Evolutionary conservation across 2,113 vertebrate species (phyloP).

Genomic region (Chaetura pelagica): DNA sequence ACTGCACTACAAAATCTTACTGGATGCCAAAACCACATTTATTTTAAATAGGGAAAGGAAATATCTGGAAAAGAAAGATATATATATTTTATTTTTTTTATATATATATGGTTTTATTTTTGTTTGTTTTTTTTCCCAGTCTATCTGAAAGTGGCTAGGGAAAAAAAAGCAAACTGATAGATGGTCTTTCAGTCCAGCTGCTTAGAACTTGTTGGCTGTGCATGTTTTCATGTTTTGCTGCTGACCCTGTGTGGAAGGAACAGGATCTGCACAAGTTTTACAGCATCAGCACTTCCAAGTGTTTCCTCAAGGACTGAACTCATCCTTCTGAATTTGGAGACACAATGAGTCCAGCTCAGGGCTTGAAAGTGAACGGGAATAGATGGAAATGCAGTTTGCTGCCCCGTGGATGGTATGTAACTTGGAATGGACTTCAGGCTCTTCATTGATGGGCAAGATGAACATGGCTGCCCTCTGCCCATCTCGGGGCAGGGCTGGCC

Average conservation of each 20-base stretch:
- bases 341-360: background rate
- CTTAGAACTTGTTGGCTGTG: background rate
- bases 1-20: background rate
- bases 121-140: too few relatives aligned
- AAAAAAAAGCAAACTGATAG: background rate
- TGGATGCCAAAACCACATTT: background rate
- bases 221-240: background rate
- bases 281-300: background rate
- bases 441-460: rapidly evolving
- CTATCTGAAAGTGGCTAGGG: background rate
- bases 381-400: background rate
- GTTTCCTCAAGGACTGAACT: background rate
- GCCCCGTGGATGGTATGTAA: background rate
- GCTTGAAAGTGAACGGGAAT: background rate
- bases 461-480: too few relatives aligned
- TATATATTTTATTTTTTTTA: too few relatives aligned
- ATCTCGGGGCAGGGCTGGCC: too few relatives aligned
- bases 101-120: too few relatives aligned
- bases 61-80: background rate
- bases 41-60: background rate
- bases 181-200: background rate
- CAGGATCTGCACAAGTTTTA: background rate
- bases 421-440: background rate
- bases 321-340: background rate
- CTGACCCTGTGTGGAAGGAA: background rate